Percentiles rank a stretch among this genome's conserved stretches.
Evolutionary conservation across 2,888 invertebrate genomes (phyloP).

Genomic region (Cephus rjabovi): DNA sequence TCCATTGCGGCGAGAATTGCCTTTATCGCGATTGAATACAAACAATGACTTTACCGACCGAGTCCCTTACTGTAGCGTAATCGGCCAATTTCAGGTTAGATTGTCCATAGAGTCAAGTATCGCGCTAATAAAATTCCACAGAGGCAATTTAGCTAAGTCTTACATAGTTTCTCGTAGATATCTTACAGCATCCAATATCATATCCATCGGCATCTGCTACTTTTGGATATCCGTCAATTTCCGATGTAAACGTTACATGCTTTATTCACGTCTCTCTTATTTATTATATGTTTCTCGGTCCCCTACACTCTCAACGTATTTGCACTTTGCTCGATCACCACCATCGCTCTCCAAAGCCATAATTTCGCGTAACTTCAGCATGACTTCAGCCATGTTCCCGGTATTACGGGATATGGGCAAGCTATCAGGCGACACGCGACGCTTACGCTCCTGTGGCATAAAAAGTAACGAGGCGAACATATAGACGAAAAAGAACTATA

Average conservation of each 20-base stretch:
- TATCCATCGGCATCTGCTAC: neutral
- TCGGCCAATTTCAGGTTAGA: too few species aligned
- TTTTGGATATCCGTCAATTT: neutral
- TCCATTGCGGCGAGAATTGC: too few species aligned
- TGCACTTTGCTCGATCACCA: neutral
- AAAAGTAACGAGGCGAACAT: neutral
- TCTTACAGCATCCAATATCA: neutral
- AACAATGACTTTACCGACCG: too few species aligned
- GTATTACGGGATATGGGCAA: neutral
- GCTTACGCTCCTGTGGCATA: neutral
- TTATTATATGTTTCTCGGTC: neutral
- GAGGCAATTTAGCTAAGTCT: too few species aligned
- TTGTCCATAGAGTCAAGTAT: too few species aligned
- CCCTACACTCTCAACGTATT: neutral
- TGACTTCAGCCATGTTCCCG: neutral
- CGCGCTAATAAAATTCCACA: too few species aligned
- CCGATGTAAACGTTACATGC: neutral
- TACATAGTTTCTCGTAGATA: too few species aligned
- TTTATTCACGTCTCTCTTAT: neutral
- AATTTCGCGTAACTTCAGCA: neutral
- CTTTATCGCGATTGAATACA: too few species aligned
- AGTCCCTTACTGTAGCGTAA: too few species aligned
- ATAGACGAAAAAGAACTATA: neutral
- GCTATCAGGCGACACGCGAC: neutral
- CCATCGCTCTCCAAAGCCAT: too few species aligned